These are phyloP conservation scores for Drosophila nebulosa DNA, from an alignment of 1,140 invertebrate genomes.

Conservation along the genomic window DNA sequence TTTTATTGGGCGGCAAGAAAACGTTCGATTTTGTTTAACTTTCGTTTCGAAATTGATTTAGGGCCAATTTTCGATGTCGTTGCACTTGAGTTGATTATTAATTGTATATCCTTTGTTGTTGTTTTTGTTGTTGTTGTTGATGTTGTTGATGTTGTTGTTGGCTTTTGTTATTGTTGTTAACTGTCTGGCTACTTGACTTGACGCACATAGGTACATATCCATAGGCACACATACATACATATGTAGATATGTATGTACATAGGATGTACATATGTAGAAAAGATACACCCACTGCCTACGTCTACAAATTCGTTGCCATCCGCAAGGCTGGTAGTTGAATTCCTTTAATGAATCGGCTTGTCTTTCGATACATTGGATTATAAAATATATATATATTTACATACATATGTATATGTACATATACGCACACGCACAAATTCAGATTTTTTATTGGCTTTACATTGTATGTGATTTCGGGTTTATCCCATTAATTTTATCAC, in stretches of 20 bases:
- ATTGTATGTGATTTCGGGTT: not conserved
- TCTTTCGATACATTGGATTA: not conserved
- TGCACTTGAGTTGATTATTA: not conserved
- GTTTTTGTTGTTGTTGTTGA: not conserved
- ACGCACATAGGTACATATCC: not conserved
- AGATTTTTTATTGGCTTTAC: not conserved
- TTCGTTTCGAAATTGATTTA: not conserved
- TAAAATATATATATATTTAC: not conserved
- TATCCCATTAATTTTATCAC: not conserved
- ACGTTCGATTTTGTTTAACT: not conserved
- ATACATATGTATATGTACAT: too few species aligned
- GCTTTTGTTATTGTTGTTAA: not conserved
- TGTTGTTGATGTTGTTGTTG: not conserved
- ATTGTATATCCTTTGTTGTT: not conserved
- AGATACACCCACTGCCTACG: conserved; percentile 3
- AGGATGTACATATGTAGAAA: not conserved
- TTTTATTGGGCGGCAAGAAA: not conserved
- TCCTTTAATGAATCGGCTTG: not conserved
- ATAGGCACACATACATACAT: not conserved
- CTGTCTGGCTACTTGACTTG: not conserved
- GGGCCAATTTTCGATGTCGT: not conserved
- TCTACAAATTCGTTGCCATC: not conserved
- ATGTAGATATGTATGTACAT: not conserved
- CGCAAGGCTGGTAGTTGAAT: not conserved
- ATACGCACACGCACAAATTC: not conserved